Conservation (phyloP, 2,888 invertebrate species). For the Oxycera nigricornis region DNA sequence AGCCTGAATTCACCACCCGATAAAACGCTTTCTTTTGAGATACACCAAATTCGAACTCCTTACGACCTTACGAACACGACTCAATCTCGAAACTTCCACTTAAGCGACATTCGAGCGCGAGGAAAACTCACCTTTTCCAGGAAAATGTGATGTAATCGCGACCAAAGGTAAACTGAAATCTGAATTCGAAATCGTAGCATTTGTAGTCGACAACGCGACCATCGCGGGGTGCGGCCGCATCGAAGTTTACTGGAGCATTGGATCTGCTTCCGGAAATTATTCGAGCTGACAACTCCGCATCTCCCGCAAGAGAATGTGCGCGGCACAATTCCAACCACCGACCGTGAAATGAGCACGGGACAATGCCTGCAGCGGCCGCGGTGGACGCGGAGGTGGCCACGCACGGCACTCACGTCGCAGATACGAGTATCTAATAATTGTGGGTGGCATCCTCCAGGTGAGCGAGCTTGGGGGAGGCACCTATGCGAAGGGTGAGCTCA, state of each 20-base stretch:
- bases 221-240: conserved; percentile 33
- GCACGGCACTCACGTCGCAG: background rate
- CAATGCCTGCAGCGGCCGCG: conserved; percentile 18
- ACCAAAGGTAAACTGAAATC: conserved; percentile 41
- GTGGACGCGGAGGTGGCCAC: background rate
- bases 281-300: conserved; percentile 32
- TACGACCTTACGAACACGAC: no score
- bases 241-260: conserved; percentile 47
- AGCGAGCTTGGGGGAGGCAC: background rate
- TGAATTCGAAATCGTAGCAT: conserved; percentile 32
- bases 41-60: no score
- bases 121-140: background rate
- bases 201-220: conserved; percentile 22
- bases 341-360: conserved; percentile 35
- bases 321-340: conserved; percentile 30
- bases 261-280: conserved; percentile 48
- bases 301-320: conserved; percentile 34
- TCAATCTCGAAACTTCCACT: no score
- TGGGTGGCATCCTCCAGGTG: conserved; percentile 9
- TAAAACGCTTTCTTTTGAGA: no score
- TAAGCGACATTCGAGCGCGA: no score
- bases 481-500: background rate
- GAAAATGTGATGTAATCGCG: conserved; percentile 44
- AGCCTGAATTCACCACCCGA: no score
- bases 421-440: conserved; percentile 28